Conservation (phyloP, 1,140 invertebrate species). For the Eubasilissa regina region DNA sequence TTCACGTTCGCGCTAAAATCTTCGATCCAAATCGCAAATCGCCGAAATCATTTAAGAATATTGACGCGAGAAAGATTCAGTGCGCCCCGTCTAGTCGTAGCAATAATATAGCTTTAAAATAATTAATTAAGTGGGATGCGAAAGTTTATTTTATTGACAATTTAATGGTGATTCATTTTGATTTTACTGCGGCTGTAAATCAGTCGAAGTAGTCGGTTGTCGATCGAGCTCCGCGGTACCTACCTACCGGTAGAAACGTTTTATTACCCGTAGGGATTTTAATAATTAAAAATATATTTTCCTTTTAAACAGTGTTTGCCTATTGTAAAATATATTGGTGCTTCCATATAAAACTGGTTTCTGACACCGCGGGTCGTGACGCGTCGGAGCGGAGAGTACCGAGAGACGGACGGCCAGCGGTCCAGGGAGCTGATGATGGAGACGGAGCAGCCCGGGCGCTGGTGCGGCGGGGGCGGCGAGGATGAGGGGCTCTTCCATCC, state of each 20-base stretch:
- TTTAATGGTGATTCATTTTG: slow-evolving; percentile 29
- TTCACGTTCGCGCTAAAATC: no score
- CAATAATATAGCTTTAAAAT: slow-evolving; percentile 19
- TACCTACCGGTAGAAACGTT: slow-evolving; percentile 6
- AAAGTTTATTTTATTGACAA: slow-evolving; percentile 40
- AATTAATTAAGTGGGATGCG: slow-evolving; percentile 18
- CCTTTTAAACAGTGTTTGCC: slow-evolving; percentile 1
- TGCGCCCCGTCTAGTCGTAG: slow-evolving; percentile 6
- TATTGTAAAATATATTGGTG: slow-evolving; percentile 10
- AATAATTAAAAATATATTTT: slow-evolving; percentile 31
- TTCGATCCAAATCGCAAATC: not conserved
- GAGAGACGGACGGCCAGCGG: not conserved
- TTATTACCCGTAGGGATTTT: slow-evolving; percentile 24
- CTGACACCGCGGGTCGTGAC: not conserved
- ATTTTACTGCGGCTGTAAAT: slow-evolving; percentile 31
- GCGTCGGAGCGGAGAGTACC: not conserved
- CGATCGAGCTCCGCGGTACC: slow-evolving; percentile 13
- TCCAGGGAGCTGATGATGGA: slow-evolving; percentile 62
- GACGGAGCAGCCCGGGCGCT: slow-evolving; percentile 70
- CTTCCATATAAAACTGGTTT: slow-evolving; percentile 19
- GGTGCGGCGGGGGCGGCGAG: slow-evolving; percentile 68
- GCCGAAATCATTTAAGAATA: not conserved
- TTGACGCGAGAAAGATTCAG: not conserved
- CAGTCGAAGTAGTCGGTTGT: no score
- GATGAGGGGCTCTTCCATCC: slow-evolving; percentile 71